These are phyloP conservation scores for Lepidothrix coronata DNA, from an alignment of 2,113 vertebrate genomes.

Conservation along the genomic window DNA sequence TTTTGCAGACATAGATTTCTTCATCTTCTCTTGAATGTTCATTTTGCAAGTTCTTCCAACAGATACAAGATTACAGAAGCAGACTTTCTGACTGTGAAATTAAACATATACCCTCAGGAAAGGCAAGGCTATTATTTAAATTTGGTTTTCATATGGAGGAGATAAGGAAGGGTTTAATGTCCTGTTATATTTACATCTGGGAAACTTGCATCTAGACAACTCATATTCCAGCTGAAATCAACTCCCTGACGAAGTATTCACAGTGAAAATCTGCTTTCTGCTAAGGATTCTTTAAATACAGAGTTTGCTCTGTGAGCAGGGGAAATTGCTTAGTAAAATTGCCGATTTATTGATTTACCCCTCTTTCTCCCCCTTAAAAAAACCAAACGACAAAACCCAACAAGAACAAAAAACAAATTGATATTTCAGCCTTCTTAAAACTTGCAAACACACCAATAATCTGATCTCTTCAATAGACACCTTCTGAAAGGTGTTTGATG, in stretches of 20 bases:
- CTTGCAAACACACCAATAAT: not conserved
- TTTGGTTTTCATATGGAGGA: not conserved
- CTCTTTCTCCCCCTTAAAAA: not conserved
- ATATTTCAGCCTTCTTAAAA: not conserved
- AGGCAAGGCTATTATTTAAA: not conserved
- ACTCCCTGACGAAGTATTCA: not conserved
- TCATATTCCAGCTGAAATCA: not conserved
- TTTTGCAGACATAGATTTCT: not conserved
- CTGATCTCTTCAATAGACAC: not conserved
- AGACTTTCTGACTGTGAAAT: not conserved
- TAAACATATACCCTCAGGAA: conserved; percentile 32
- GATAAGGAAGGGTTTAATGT: not conserved
- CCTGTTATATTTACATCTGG: not conserved
- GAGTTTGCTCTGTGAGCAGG: not conserved
- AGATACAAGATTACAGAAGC: conserved; percentile 2
- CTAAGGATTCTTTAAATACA: conserved; percentile 5
- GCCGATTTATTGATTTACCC: not conserved
- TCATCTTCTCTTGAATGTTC: not conserved
- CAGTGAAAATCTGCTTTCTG: not conserved
- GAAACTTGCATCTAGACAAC: not conserved
- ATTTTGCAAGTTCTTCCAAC: conserved; percentile 14
- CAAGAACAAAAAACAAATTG: not conserved
- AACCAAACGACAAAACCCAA: not conserved
- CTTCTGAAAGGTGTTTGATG: not conserved
- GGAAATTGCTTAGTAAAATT: not conserved